Evolutionary conservation across 2,888 invertebrate species (phyloP), one percentile per base, ranked within the genome.

Genomic region (Lacanobia oleracea): DNA sequence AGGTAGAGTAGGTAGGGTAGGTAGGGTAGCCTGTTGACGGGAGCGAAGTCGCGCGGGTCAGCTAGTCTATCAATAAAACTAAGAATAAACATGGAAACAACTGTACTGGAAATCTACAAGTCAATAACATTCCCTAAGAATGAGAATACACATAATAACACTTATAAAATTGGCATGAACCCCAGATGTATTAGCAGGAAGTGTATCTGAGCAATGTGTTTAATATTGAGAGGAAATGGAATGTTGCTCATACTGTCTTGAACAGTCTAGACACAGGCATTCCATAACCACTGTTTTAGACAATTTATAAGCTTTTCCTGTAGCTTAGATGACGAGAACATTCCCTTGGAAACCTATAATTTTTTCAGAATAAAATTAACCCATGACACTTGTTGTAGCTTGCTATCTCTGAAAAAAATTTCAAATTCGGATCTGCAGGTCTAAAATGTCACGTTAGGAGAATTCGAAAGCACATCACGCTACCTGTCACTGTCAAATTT

Each of bases 101-200:
- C 43, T 23, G n/a, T 70, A 50, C n/a, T 27, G 37, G 14, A 75
- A 72, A 43, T 51, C 6, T 61, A 62, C 21, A 54, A 72, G 51
- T 53, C 27, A 50, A 50, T 54, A 53, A 51, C 23, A 79, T 63
- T 62, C 37, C 37, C 18, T 27, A n/a, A 50, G 43, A 51, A 72
- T 0, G 18, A 57, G 70, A 73, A 56, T 60, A 59, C 50, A 60
- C 43, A 60, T 65, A 59, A 48, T 21, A 74, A 37, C 79, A 27
- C 64, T 73, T 54, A 50, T 37, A 50, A 74, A 79, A 79, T 79
- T 76, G 75, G 75, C 74, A 79, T 60, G 75, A 59, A 54, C 21
- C 21, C 73, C 74, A 64, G 59, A 54, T 64, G 21, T 45, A 77
- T 57, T 51, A 70, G 27, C 45, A 61, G 54, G 50, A 65, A 79